phyloP scores from a whole-genome alignment of 2,888 invertebrate genomes.

The Campaea margaritaria region DNA sequence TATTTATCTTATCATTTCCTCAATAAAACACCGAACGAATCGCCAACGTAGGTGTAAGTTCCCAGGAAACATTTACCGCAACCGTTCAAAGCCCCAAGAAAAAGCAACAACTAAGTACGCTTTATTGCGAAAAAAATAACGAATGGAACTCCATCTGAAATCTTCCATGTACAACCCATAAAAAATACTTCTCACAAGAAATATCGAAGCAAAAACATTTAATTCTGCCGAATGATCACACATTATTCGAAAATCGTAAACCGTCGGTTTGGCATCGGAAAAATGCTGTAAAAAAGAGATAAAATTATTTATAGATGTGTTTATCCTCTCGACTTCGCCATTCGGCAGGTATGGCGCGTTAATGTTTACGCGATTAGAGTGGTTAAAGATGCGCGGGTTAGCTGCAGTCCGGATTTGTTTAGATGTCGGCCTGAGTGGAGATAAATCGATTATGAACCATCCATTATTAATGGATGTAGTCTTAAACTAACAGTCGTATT shows the following conservation, averaged over 20 bases:
- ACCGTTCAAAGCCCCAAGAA: slow-evolving; percentile 6
- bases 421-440: neutral
- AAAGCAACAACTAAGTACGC: slow-evolving; percentile 4
- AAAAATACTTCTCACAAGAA: slow-evolving; percentile 23
- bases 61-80: neutral
- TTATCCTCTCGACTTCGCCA: slow-evolving; percentile 27
- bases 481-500: no score
- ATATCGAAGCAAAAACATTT: slow-evolving; percentile 19
- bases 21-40: slow-evolving; percentile 5
- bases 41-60: neutral
- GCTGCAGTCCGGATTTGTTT: slow-evolving; percentile 19
- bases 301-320: slow-evolving; percentile 39
- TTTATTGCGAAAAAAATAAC: slow-evolving; percentile 15
- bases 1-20: slow-evolving; percentile 9
- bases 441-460: neutral
- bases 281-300: slow-evolving; percentile 39
- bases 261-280: slow-evolving; percentile 33
- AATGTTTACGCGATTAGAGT: slow-evolving; percentile 17
- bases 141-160: slow-evolving; percentile 16
- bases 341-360: slow-evolving; percentile 24
- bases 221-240: slow-evolving; percentile 18
- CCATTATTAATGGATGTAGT: neutral
- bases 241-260: slow-evolving; percentile 32
- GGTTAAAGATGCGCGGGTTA: slow-evolving; percentile 12
- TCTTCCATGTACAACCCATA: slow-evolving; percentile 19